Evolutionary conservation across 2,797 vertebrate genomes (phyloP), one percentile per base, ranked within the genome.

Genomic region (Acanthurus tractus): DNA sequence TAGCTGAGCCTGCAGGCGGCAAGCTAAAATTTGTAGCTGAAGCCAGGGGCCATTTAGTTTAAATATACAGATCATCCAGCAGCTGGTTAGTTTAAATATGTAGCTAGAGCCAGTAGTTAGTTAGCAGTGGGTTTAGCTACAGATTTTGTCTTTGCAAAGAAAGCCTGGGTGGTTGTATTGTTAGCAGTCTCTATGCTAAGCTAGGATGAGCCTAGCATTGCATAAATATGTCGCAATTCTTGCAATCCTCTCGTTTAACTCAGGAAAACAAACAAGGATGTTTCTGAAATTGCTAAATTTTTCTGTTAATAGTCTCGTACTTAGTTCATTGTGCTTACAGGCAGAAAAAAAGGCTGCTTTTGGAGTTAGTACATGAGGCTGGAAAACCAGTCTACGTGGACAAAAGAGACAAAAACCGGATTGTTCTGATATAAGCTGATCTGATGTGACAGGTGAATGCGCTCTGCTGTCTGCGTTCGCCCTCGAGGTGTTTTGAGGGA

Each of bases 401-500:
- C 23, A 58, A 12, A n/a, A 15, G 61, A 67, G 64, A 66, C 10
- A 11, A 63, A 63, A 78, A 67, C 36, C 10, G 13, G 53, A 72
- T 23, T 65, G 44, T 2, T 14, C 38, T 14, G 84, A 50, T 62
- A 58, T 67, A n/a, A 38, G 54, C 61, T 75, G 72, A 82, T 77
- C 76, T 55, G 23, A 62, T 69, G 69, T 78, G 78, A 83, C 83
- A 70, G 65, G 55, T 68, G 52, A 84, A 58, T 6, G 44, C 17
- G 64, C 49, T 70, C 82, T 48, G 55, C 14, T 63, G 53, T 76
- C 62, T 88, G 72, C 63, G 14, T 70, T 64, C 65, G 61, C 78
- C 62, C 23, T 50, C 2, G 11, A 69, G 61, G 62, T 13, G 53
- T 70, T 67, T 50, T 66, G 12, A 66, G 15, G 54, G 5, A 18